These are phyloP conservation scores for Amblyjoppa proteus DNA, from an alignment of 2,888 invertebrate species.

Conservation along the genomic window DNA sequence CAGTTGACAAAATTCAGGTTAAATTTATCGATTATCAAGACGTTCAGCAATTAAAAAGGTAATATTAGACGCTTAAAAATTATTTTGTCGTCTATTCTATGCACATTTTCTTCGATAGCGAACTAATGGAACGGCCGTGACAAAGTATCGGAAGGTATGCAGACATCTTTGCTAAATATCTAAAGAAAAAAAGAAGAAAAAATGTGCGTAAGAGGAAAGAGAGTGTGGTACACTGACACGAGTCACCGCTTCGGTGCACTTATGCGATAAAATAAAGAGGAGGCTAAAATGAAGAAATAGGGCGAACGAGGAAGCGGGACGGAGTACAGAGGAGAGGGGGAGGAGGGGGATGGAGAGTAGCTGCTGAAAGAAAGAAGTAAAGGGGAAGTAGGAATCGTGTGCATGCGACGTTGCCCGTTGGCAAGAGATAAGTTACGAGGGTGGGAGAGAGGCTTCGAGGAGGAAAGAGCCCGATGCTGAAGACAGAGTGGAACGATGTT, in stretches of 20 bases:
- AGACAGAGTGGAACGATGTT: conserved; percentile 19
- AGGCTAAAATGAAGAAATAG: conserved; percentile 33
- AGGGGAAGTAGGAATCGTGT: conserved; percentile 40
- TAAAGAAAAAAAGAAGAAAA: conserved; percentile 12
- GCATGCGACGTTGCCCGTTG: conserved; percentile 48
- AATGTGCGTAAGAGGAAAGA: conserved; percentile 40
- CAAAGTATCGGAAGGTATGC: conserved; percentile 1
- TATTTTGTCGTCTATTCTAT: not conserved
- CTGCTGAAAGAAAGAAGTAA: conserved; percentile 38
- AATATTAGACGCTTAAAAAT: not conserved
- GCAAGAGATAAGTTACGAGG: conserved; percentile 42
- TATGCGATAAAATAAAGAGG: conserved; percentile 57
- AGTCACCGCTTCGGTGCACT: conserved; percentile 52
- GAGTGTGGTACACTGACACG: conserved; percentile 43
- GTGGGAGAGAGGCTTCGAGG: conserved; percentile 26
- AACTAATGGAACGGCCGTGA: not conserved
- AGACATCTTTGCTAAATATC: not conserved
- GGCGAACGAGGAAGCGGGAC: conserved; percentile 32
- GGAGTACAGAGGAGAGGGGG: conserved; percentile 15
- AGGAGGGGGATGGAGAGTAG: not conserved
- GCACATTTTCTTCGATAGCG: not conserved
- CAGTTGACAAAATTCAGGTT: not conserved
- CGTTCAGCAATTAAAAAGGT: not conserved
- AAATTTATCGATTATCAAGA: not conserved
- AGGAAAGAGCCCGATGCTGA: conserved; percentile 17